Evolutionary conservation across 2,797 vertebrate genomes (phyloP), one percentile per base, ranked within the genome.

Genomic region (Thripadectes ignobilis): DNA sequence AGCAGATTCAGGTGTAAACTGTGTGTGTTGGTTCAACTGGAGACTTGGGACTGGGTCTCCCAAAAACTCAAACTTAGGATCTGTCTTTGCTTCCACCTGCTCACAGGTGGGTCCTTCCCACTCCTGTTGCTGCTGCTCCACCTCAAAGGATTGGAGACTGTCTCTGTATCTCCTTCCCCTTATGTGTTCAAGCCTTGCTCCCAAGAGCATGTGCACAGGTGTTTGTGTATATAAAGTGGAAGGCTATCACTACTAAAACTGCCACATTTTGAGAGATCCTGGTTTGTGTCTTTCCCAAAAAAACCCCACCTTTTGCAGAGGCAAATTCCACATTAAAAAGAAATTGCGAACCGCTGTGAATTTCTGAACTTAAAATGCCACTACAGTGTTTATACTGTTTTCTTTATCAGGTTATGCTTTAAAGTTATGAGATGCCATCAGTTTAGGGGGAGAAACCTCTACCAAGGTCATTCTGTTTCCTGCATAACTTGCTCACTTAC

Each of bases 381-480:
- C 32, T n/a, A 2, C 21, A 59, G 14, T 29, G 13, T 51, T 55
- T 74, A 27, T 36, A 22, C 36, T 84, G 29, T 46, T 69, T 85
- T 52, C 52, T 43, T 85, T 30, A 32, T 36, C 43, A 36, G 24
- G 5, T 34, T 65, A 27, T 78, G 46, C 61, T 52, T 85, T 62
- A 10, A 46, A 38, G 36, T 14, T n/a, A 4, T 80, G 69, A 89
- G 91, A 85, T 65, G 79, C 39, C 30, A 57, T 51, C 3, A 12
- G 14, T 63, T 45, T 58, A 65, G 30, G 30, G 65, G 66, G 81
- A 88, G 19, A 66, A 63, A 62, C 76, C 51, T 89, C 38, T 73
- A 36, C 17, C 83, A 95, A 97, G 93, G 85, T 93, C 92, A 84
- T 68, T 93, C 65, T 51, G 30, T 81, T 73, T 76, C 79, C 84